These are phyloP conservation scores for Pseudorasbora parva DNA, from an alignment of 2,113 vertebrate species.

Conservation along the genomic window DNA sequence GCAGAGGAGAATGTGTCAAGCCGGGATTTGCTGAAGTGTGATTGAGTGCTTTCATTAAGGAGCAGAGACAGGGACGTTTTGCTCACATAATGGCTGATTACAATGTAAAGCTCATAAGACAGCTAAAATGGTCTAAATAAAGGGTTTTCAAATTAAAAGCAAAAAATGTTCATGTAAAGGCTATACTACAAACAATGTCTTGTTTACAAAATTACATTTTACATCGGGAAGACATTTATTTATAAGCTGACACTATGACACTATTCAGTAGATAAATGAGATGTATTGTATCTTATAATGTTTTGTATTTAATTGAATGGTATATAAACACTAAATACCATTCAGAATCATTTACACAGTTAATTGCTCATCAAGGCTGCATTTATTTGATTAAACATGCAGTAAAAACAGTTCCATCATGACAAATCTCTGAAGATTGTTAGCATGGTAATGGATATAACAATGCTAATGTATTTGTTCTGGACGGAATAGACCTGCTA, in stretches of 20 bases:
- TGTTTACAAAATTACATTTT: neutral
- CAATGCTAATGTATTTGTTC: too few species aligned
- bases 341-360: neutral
- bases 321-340: neutral
- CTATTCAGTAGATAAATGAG: neutral
- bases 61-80: conserved; percentile 68
- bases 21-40: conserved; percentile 67
- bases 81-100: conserved; percentile 62
- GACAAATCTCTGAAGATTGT: too few species aligned
- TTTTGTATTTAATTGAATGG: too few species aligned
- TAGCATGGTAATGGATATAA: too few species aligned
- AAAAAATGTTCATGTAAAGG: neutral
- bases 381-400: too few species aligned
- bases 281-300: too few species aligned
- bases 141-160: neutral
- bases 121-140: conserved; percentile 34
- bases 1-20: conserved; percentile 67
- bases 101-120: conserved; percentile 66
- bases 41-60: conserved; percentile 73
- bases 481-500: too few species aligned
- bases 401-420: too few species aligned
- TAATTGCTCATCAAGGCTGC: neutral
- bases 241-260: neutral
- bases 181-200: too few species aligned
- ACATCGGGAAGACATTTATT: too few species aligned